phyloP scores from a whole-genome alignment of 2,888 invertebrate species.

The Flabesymbios commensalis region DNA sequence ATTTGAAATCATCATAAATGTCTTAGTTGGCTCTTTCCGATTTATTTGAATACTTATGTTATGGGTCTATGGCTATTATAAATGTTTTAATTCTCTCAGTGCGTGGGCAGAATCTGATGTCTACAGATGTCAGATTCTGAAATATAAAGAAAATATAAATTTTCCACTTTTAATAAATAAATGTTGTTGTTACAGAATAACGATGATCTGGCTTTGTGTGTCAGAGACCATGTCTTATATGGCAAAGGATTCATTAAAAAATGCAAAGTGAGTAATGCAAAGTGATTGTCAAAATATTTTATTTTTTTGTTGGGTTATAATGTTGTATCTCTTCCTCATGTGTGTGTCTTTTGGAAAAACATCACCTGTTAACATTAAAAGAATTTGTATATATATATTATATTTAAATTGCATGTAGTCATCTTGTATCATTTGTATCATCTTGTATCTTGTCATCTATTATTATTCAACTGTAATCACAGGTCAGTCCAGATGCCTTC shows the following conservation, averaged over 20 bases:
- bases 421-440: neutral
- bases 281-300: neutral
- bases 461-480: conserved; percentile 9
- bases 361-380: neutral
- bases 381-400: neutral
- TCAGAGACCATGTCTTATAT: conserved; percentile 61
- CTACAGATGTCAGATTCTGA: too few relatives aligned
- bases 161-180: neutral
- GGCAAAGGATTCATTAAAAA: conserved; percentile 64
- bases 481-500: conserved; percentile 65
- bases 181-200: conserved; percentile 51
- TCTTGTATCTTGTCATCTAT: too few relatives aligned
- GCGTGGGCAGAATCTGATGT: too few relatives aligned
- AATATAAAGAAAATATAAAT: too few relatives aligned
- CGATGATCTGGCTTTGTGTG: conserved; percentile 61
- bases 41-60: too few relatives aligned
- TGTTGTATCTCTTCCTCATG: too few relatives aligned
- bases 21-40: too few relatives aligned
- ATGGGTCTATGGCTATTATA: too few relatives aligned
- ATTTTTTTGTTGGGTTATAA: too few relatives aligned
- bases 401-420: neutral
- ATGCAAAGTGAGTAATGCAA: conserved; percentile 53
- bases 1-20: too few relatives aligned
- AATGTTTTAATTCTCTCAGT: too few relatives aligned
- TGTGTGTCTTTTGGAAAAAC: too few relatives aligned